These are phyloP conservation scores for Theristicus caerulescens DNA, from an alignment of 2,113 vertebrate genomes.

Conservation along the genomic window DNA sequence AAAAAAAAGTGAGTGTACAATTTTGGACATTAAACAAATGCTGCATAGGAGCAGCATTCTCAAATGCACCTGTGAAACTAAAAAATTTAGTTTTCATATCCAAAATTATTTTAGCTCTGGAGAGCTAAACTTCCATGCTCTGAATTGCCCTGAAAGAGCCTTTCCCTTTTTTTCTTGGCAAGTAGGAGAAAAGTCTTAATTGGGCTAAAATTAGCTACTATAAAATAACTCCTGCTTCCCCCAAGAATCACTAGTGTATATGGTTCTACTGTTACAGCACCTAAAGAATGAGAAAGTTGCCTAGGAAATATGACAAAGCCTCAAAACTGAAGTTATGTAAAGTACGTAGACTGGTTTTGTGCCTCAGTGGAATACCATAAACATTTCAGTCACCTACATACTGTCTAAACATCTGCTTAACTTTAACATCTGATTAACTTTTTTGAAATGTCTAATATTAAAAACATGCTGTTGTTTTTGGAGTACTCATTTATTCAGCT, in stretches of 20 bases:
- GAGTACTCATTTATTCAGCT: not conserved
- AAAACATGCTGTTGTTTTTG: not conserved
- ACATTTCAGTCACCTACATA: not conserved
- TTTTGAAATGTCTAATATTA: not conserved
- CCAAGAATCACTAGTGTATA: not conserved
- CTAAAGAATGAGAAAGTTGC: not conserved
- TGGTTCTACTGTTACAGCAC: not conserved
- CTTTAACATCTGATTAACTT: not conserved
- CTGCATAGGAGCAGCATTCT: not conserved
- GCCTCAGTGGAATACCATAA: not conserved
- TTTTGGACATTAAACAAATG: not conserved
- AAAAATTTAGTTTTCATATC: not conserved
- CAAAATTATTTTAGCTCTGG: not conserved
- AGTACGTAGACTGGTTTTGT: not conserved
- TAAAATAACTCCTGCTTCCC: not conserved
- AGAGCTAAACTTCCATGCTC: not conserved
- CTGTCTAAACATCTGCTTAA: not conserved
- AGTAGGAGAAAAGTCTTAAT: not conserved
- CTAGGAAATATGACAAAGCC: not conserved
- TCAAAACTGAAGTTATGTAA: not conserved
- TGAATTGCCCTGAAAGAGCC: not conserved
- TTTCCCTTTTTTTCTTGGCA: not conserved
- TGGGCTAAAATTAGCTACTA: not conserved
- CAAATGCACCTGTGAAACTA: not conserved
- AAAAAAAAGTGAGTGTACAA: not conserved